Base-by-base conservation (phyloP, 2,888 invertebrate genomes). In the Sympetrum striolatum region DNA sequence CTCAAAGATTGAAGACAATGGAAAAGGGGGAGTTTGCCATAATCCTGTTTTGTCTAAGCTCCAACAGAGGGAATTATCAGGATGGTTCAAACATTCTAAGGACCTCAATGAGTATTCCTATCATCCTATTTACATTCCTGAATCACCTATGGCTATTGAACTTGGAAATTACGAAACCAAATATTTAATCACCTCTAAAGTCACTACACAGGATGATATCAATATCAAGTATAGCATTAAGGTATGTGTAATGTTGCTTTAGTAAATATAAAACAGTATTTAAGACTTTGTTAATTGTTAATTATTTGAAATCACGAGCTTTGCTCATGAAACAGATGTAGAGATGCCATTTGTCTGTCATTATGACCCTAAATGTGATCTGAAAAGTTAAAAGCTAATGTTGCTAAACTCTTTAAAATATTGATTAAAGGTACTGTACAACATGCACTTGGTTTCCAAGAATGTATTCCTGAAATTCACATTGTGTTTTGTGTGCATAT, bases 51-150 rank as follows among this genome's bases (percentile, higher is more conserved):
- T 99, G 91, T 96, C 97, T 0, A 96, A 97, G 0, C 94, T 96
- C 2, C 97, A 98, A 93, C 99, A 98, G 94, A 95, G 98, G 93
- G 98, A 99, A 94, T 95, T 99, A 90, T 97, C 98, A 0, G 98
- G 98, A 10, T 99, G 99, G 98, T 98, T 98, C 92, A 95, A 96
- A 48, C 96, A 96, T 58, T 80, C 91, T 4, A 94, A 95, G 0
- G 96, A 96, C 91, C 95, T 82, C 31, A 90, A 95, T 91, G 95
- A 96, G 92, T 94, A 95, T 91, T 95, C 95, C 80, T 97, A 97
- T 92, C 95, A 96, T 0, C 97, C 98, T 0, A 96, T 97, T 90
- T 94, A 95, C 91, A 94, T 98, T 91, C 98, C 98, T 0, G 95
- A 95, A 91, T 95, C 95, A 90, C 94, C 94, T 0, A 94, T 94